Evolutionary conservation across 2,797 vertebrate species (phyloP), one percentile per base, ranked within the genome.

Genomic region (Morelia viridis): DNA sequence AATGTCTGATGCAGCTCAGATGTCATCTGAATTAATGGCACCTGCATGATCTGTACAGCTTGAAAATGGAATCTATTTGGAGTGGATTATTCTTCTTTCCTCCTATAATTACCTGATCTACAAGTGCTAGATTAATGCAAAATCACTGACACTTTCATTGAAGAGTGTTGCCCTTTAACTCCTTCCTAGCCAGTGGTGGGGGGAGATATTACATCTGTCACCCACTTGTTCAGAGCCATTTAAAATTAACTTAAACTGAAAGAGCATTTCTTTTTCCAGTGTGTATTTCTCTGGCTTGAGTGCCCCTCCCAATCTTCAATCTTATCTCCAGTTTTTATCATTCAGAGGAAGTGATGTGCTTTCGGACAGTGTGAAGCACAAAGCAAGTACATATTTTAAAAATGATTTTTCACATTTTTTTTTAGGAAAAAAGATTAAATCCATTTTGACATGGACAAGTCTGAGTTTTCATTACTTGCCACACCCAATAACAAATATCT

Each of bases 141-240:
- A 87, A 61, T 17, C 88, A 93, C 94, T 94, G 95, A 86, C 86
- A 80, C 90, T 93, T 76, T 87, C 26, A 4, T 0, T 87, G 91
- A 93, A 93, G 91, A 91, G 88, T 8, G 0, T 31, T 89, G 93
- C 89, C 91, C 94, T 94, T 95, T 92, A 94, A 88, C 91, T 93
- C 57, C 90, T 93, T 89, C 90, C 93, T 85, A 87, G 91, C 89
- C 96, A 97, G 95, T 93, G 96, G 94, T 95, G 90, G 24, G 56
- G 26, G 95, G 93, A 61, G 28, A 95, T 46, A 94, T 88, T 57
- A 90, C 94, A 93, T 94, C 93, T 97, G 96, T 41, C 94, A 92
- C 89, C 88, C 87, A 19, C 65, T 93, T 92, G 26, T 93, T 85
- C 92, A 53, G 24, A 71, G 65, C 17, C 87, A 83, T 92, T 93